Conservation (phyloP, 2,113 vertebrate species). For the Syrrhaptes paradoxus region DNA sequence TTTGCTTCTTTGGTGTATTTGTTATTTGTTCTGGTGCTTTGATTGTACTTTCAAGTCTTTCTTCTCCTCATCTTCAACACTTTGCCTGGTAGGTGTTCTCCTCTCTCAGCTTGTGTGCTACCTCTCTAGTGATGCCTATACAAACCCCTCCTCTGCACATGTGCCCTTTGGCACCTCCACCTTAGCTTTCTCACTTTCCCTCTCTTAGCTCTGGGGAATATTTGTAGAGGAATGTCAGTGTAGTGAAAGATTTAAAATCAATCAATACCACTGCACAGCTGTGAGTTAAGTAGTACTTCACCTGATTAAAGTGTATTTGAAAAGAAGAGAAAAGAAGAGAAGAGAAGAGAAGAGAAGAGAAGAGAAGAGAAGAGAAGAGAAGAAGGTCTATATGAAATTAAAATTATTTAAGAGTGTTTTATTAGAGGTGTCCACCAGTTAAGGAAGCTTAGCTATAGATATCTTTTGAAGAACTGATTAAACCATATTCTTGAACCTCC, state of each 20-base stretch:
- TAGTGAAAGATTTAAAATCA: not conserved
- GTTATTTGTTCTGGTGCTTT: not conserved
- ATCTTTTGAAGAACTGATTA: not conserved
- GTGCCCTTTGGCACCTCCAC: rapidly evolving
- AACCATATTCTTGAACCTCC: not conserved
- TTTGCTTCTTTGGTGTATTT: not conserved
- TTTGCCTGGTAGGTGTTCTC: not conserved
- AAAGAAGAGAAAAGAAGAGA: not conserved
- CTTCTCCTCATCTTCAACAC: not conserved
- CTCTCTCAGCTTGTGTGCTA: not conserved
- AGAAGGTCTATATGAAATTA: not conserved
- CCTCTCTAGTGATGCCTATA: not conserved
- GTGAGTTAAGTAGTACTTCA: not conserved
- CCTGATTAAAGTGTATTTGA: not conserved
- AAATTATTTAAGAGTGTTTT: not conserved
- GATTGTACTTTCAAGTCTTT: not conserved
- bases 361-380: no score
- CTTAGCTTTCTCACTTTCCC: not conserved
- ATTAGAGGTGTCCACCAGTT: not conserved
- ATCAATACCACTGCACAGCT: not conserved
- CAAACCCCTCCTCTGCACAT: not conserved
- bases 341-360: not conserved
- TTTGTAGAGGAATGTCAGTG: not conserved
- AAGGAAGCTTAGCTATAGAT: not conserved
- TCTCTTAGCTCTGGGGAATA: not conserved